Conservation (phyloP, 2,888 invertebrate genomes). For the Andrena minutula region DNA sequence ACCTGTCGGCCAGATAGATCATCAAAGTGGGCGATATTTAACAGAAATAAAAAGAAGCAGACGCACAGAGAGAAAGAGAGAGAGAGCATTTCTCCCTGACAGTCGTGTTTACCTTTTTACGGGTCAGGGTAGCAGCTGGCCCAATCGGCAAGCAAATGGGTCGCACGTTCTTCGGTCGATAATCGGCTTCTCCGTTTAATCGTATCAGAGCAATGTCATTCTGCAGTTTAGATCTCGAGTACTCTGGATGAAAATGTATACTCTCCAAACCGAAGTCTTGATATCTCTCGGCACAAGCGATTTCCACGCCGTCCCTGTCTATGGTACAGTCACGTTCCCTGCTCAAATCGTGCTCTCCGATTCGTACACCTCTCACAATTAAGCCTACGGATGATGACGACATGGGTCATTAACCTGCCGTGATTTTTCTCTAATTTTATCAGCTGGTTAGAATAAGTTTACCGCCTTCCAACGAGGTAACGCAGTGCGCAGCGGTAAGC, state of each 20-base stretch:
- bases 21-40: background rate
- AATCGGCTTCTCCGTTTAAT: conserved; percentile 85
- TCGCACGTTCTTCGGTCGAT: conserved; percentile 84
- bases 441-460: conserved; percentile 21
- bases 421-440: background rate
- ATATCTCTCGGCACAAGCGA: conserved; percentile 84
- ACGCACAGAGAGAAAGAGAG: background rate
- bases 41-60: background rate
- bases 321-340: conserved; percentile 85
- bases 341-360: conserved; percentile 88
- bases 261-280: conserved; percentile 86
- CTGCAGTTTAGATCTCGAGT: conserved; percentile 85
- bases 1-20: conserved; percentile 78
- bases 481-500: conserved; percentile 88
- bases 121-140: conserved; percentile 56
- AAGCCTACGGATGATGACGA: conserved; percentile 69
- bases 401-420: background rate
- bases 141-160: conserved; percentile 86
- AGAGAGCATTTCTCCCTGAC: background rate
- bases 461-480: conserved; percentile 81
- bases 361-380: conserved; percentile 85
- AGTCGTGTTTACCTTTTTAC: conserved; percentile 70
- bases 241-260: conserved; percentile 86
- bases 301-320: conserved; percentile 85
- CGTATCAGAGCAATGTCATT: conserved; percentile 89